phyloP scores from a whole-genome alignment of 2,113 vertebrate species.

The Corythaeola cristata region DNA sequence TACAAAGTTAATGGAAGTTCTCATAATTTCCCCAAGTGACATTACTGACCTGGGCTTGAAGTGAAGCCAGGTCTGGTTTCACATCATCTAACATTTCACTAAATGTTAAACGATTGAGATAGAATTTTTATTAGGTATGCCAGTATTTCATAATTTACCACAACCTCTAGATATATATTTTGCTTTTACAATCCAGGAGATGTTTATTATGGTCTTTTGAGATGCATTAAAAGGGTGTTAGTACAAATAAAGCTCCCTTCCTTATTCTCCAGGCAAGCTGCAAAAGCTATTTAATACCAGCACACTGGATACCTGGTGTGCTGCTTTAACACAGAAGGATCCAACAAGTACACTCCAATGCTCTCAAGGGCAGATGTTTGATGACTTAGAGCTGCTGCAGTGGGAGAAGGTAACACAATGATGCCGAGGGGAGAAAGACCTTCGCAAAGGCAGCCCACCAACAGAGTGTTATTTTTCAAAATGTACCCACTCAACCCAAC shows the following conservation, averaged over 20 bases:
- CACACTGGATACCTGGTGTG: not conserved
- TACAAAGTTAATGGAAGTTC: conserved; percentile 62
- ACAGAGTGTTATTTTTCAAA: conserved; percentile 63
- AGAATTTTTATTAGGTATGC: conserved; percentile 60
- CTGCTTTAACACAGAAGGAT: conserved; percentile 8
- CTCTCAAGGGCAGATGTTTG: not conserved
- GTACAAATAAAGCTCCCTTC: conserved; percentile 56
- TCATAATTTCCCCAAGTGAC: conserved; percentile 63
- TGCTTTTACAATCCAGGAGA: conserved; percentile 38
- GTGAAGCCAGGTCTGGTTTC: conserved; percentile 64
- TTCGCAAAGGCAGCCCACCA: conserved; percentile 57
- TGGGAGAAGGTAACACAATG: conserved; percentile 1
- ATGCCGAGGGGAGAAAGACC: not conserved
- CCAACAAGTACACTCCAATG: not conserved
- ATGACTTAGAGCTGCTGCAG: conserved; percentile 7
- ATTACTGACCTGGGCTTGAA: conserved; percentile 64
- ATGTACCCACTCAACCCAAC: conserved; percentile 46
- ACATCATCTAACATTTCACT: conserved; percentile 63
- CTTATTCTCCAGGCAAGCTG: conserved; percentile 40
- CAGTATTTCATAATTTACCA: conserved; percentile 38
- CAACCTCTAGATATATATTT: conserved; percentile 12
- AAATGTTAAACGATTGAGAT: conserved; percentile 64
- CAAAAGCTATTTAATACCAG: conserved; percentile 53
- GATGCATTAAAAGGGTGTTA: conserved; percentile 51
- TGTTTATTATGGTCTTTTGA: conserved; percentile 54